phyloP scores from a whole-genome alignment of 2,113 vertebrate species.

The Cheirogaleus medius region DNA sequence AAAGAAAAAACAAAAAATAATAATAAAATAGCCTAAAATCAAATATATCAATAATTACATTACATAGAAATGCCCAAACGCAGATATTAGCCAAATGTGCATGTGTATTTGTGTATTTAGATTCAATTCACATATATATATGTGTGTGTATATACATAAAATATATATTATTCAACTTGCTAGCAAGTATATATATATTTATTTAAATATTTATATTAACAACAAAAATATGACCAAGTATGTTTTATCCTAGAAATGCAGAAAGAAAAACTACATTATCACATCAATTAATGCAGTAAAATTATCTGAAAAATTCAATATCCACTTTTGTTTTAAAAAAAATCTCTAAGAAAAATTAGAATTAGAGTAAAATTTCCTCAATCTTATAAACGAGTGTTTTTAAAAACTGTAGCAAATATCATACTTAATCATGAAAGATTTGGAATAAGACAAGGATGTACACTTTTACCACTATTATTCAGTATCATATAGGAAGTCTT shows the following conservation, averaged over 20 bases:
- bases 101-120: neutral
- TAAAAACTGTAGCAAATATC: neutral
- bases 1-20: neutral
- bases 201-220: neutral
- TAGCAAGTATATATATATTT: neutral
- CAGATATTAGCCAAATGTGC: neutral
- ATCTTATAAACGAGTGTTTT: neutral
- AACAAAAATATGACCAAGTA: neutral
- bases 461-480: neutral
- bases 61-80: neutral
- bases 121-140: neutral
- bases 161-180: neutral
- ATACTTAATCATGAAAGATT: too few relatives aligned
- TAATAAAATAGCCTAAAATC: neutral
- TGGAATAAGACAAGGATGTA: neutral
- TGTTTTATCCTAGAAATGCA: neutral
- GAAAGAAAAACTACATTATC: neutral
- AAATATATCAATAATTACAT: neutral
- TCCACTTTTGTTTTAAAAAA: neutral
- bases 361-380: neutral
- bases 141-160: too few relatives aligned
- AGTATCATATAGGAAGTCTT: neutral
- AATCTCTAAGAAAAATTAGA: neutral
- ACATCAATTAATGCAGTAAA: neutral
- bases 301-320: neutral